Percentiles rank a stretch among this genome's conserved stretches.
phyloP scores from a whole-genome alignment of 53 echinoderm and acorn worm genomes.

The Echinarachnius parma region DNA sequence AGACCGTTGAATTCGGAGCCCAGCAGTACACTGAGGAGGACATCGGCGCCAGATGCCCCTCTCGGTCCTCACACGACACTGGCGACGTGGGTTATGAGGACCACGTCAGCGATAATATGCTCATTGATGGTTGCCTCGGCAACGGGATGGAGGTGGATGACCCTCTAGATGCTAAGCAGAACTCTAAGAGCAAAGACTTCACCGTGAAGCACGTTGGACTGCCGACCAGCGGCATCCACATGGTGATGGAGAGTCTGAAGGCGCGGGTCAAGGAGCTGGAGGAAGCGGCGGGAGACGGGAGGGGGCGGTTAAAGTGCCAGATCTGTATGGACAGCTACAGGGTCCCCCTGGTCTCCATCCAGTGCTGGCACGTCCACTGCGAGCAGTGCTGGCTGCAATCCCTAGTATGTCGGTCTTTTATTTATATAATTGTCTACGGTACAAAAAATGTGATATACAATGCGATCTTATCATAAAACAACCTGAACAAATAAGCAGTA shows the following conservation, averaged over 20 bases:
- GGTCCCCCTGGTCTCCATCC: slow-evolving; percentile 76
- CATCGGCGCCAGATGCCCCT: slow-evolving; percentile 56
- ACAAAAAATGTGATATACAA: neutral
- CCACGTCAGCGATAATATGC: slow-evolving; percentile 29
- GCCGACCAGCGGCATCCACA: slow-evolving; percentile 13
- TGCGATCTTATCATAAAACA: neutral
- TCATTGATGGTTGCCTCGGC: slow-evolving; percentile 17
- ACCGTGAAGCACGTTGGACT: slow-evolving; percentile 1
- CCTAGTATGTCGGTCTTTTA: slow-evolving; percentile 62
- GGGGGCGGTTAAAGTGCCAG: slow-evolving; percentile 65
- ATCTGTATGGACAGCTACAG: slow-evolving; percentile 89
- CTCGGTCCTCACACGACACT: slow-evolving; percentile 2
- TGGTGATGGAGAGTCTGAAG: slow-evolving; percentile 61
- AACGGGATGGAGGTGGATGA: neutral
- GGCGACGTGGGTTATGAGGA: slow-evolving; percentile 40
- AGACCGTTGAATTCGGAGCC: slow-evolving; percentile 77
- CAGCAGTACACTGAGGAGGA: slow-evolving; percentile 80
- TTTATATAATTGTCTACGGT: neutral
- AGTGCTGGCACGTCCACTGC: slow-evolving; percentile 99
- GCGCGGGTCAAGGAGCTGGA: slow-evolving; percentile 57
- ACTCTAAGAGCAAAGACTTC: neutral
- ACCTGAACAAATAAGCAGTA: neutral
- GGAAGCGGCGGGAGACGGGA: slow-evolving; percentile 19
- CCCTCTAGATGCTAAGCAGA: neutral
- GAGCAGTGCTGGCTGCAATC: slow-evolving; percentile 94